These are phyloP conservation scores for Echinometra lucunter DNA, from an alignment of 53 echinoderm and acorn worm species.

Conservation along the genomic window DNA sequence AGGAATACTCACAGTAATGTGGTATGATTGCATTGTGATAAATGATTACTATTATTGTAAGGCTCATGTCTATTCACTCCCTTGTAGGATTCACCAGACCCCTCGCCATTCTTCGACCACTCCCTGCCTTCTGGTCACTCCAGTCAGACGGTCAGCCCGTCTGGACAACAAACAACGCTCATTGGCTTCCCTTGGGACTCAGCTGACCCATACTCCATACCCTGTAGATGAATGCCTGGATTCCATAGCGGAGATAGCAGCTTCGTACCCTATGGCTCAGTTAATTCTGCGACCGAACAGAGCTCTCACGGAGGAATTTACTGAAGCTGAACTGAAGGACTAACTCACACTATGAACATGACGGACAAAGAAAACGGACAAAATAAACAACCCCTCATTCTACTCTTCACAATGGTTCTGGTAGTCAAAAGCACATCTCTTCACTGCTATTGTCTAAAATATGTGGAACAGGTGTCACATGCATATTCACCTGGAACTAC, in stretches of 20 bases:
- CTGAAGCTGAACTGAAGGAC: not conserved
- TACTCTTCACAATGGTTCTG: too few relatives aligned
- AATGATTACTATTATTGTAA: not conserved
- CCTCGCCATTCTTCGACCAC: conserved; percentile 55
- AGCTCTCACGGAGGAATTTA: conserved; percentile 83
- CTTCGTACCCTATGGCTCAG: conserved; percentile 65
- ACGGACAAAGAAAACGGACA: too few relatives aligned
- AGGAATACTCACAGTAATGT: too few relatives aligned
- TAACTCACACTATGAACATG: not conserved
- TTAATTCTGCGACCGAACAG: conserved; percentile 87
- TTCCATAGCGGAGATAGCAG: conserved; percentile 74
- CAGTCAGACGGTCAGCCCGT: conserved; percentile 89
- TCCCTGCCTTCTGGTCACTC: conserved; percentile 84
- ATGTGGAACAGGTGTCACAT: too few relatives aligned
- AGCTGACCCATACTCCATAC: conserved; percentile 23
- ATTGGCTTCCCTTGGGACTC: conserved; percentile 45
- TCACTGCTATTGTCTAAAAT: too few relatives aligned
- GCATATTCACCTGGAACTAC: too few relatives aligned
- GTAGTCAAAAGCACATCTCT: too few relatives aligned
- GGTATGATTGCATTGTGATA: not conserved
- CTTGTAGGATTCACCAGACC: conserved; percentile 75
- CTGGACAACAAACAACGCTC: conserved; percentile 82
- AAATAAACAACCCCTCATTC: too few relatives aligned
- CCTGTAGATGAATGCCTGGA: conserved; percentile 73
- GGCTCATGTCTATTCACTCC: not conserved